phyloP scores from a whole-genome alignment of 2,797 vertebrate genomes.

The Euthynnus affinis region DNA sequence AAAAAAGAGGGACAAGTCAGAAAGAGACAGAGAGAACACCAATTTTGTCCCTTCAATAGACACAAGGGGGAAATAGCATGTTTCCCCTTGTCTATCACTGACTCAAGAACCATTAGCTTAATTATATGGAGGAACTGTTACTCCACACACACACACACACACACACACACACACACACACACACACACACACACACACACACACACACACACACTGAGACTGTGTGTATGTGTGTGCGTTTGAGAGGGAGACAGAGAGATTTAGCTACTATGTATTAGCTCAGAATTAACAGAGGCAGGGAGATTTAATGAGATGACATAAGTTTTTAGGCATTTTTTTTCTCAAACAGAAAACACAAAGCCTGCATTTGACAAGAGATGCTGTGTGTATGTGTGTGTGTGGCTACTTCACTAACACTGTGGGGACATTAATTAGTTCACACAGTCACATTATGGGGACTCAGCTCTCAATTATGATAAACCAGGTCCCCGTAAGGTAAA shows the following conservation, averaged over 20 bases:
- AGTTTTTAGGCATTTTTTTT: slow-evolving; percentile 2
- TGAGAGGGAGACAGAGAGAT: slow-evolving; percentile 36
- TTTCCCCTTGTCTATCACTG: slow-evolving; percentile 76
- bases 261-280: slow-evolving; percentile 43
- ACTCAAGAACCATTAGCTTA: slow-evolving; percentile 81
- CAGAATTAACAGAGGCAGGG: slow-evolving; percentile 47
- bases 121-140: slow-evolving; percentile 76
- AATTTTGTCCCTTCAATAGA: slow-evolving; percentile 70
- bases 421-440: background rate
- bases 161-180: too few species aligned
- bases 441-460: background rate
- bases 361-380: background rate
- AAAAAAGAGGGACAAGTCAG: slow-evolving; percentile 31
- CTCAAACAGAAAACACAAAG: slow-evolving; percentile 6
- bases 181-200: too few species aligned
- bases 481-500: background rate
- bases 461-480: background rate
- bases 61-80: slow-evolving; percentile 76
- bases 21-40: slow-evolving; percentile 57
- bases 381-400: background rate
- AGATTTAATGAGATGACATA: slow-evolving; percentile 46
- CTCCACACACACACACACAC: too few species aligned
- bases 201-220: too few species aligned
- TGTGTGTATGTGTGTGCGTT: slow-evolving; percentile 13
- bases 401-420: background rate